Base-by-base conservation (phyloP, 2,113 vertebrate species). In the Typhlomys cinereus region DNA sequence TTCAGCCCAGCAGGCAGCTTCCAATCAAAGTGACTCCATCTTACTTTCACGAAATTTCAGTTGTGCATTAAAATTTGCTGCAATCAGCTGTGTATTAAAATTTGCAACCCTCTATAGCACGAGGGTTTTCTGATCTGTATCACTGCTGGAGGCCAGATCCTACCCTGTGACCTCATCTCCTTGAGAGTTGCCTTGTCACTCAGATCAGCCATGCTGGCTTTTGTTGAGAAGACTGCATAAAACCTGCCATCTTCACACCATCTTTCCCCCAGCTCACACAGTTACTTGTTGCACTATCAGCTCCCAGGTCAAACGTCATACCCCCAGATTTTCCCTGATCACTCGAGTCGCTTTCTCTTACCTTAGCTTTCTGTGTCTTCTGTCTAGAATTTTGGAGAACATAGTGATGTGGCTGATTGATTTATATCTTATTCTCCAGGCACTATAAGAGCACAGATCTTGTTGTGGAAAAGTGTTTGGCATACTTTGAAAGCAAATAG, bases 1-100 rank as follows among this genome's bases (percentile, higher is more conserved):
- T 83, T 89, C 62, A 61, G 76, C 76, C 89, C 85, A 85, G 76
- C 20, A 74, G 93, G 69, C 39, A 92, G 39, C 64, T 91, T 80
- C 91, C 69, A 57, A 76, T 73, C 67, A 76, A 66, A 13, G 82
- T 88, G 88, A 39, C n/a, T 78, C 89, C 82, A 78, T 87, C 92
- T 64, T 41, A 69, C 74, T 90, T 88, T 83, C 84, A 74, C 52
- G 64, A 69, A 62, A 8, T 78, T 73, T 93, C 90, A 91, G 78
- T 50, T 94, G 5, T 66, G 57, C 67, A 54, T 92, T 87, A 62
- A 93, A 67, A 36, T 54, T 69, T 59, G 20, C 48, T 39, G 50
- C 74, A 59, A 91, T 91, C 70, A 73, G 90, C 85, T 94, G 76
- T 82, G 67, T 41, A 46, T 73, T 78, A 61, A 67, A 76, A n/a